Conservation (phyloP, 2,113 vertebrate genomes). For the Atlantisia rogersi region DNA sequence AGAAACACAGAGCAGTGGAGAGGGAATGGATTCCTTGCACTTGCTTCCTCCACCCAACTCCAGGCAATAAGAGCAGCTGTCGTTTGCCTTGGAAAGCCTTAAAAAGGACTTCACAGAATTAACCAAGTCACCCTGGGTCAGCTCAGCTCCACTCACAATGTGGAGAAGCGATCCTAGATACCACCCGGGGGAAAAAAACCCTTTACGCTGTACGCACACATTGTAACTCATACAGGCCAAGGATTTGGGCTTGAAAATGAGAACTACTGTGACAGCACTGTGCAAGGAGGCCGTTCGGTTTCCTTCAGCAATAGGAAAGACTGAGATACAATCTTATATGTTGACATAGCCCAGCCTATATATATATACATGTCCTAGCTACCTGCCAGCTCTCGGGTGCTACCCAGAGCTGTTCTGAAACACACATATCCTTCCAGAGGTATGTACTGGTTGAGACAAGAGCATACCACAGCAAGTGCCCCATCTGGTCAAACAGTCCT, state of each 20-base stretch:
- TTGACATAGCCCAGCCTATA: neutral
- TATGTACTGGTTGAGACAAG: neutral
- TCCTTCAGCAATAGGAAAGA: neutral
- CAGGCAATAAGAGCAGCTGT: neutral
- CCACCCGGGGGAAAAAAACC: fast-evolving
- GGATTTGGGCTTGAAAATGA: neutral
- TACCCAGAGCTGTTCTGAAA: neutral
- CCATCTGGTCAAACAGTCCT: neutral
- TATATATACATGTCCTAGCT: neutral
- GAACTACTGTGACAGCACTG: neutral
- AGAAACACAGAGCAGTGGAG: neutral
- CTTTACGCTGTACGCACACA: neutral
- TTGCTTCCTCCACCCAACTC: neutral
- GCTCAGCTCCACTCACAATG: neutral
- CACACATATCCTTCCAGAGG: neutral
- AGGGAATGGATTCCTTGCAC: neutral
- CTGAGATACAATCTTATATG: neutral
- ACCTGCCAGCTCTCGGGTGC: neutral
- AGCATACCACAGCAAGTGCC: neutral
- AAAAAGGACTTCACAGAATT: neutral
- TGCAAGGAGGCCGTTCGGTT: neutral
- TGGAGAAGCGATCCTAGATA: neutral
- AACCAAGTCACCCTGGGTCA: neutral
- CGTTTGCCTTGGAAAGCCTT: neutral
- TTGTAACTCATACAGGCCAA: neutral